Base-by-base conservation (phyloP, 1,140 invertebrate species). In the Geopemphigus sp. region DNA sequence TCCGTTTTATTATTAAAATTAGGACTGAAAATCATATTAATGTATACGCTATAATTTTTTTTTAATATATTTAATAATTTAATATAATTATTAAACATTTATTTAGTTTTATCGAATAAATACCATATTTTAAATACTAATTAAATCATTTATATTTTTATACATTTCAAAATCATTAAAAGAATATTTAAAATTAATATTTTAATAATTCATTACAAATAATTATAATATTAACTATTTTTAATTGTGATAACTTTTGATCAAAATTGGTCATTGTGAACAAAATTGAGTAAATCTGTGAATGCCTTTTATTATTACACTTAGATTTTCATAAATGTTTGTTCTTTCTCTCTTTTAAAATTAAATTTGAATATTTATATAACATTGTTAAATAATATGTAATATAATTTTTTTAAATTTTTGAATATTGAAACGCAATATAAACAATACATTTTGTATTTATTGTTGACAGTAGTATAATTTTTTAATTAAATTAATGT, bases 401-500 rank as follows among this genome's bases (percentile, higher is more conserved):
- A 66, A 64, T 39, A 32, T 64, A 63, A 3, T 32, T 64, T 1
- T 15, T 66, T 66, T 66, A 12, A 63, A 1, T 54, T 22, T 56
- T 56, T 56, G 5, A 29, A 61, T 61, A 12, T 39, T 39, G 39
- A 1, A 64, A 39, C n/a, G 10, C 19, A 22, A 39, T n/a, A 64
- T 14, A 64, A 12, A 64, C 26, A 50, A 50, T 56, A 56, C n/a
- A 56, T 22, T 22, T 22, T n/a, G n/a, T 56, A 39, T 39, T 39
- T 39, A 39, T 56, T 56, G 19, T 22, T 6, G 8, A 26, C 26
- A 14, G 11, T 59, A 59, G 24, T 26, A 12, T 12, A 50, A 50
- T 50, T 50, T 50, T 50, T 59, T 59, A 26, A 70, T 68, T 47
- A 68, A 68, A n/a, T n/a, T n/a, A n/a, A 68, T 68, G 64, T 68